A percentile compares a stretch with the other conserved stretches of the same genome.
Evolutionary conservation across 2,888 invertebrate species (phyloP).

Genomic region (Syrphus vitripennis): DNA sequence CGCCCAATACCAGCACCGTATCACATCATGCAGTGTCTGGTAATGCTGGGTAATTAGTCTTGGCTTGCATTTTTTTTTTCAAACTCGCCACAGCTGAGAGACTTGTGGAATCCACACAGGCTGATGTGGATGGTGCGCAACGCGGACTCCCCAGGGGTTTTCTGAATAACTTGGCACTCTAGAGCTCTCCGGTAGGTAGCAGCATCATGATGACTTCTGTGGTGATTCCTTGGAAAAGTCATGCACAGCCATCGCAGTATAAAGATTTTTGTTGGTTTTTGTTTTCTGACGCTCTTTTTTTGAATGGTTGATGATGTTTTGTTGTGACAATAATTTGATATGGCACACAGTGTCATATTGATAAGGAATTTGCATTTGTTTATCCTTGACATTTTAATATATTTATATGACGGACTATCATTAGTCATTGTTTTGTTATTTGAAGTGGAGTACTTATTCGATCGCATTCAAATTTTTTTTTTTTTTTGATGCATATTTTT

Average conservation of each 20-base stretch:
- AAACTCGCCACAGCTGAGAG: slow-evolving; percentile 9
- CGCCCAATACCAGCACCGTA: background rate
- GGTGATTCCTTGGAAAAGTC: slow-evolving; percentile 53
- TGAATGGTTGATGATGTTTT: background rate
- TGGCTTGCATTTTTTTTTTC: slow-evolving; percentile 49
- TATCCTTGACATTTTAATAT: slow-evolving; percentile 49
- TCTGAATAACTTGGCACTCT: slow-evolving; percentile 39
- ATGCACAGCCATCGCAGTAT: slow-evolving; percentile 43
- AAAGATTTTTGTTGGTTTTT: background rate
- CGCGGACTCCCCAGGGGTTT: slow-evolving; percentile 66
- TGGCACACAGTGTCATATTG: slow-evolving; percentile 37
- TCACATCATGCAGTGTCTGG: slow-evolving; percentile 39
- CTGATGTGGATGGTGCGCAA: background rate
- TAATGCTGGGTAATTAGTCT: slow-evolving; percentile 67
- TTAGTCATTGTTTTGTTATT: background rate
- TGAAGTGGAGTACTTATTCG: background rate
- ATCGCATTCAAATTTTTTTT: background rate
- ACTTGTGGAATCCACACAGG: slow-evolving; percentile 10
- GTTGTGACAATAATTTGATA: slow-evolving; percentile 57
- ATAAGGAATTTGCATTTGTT: slow-evolving; percentile 50
- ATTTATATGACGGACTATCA: background rate
- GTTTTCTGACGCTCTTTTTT: background rate
- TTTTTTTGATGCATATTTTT: slow-evolving; percentile 7
- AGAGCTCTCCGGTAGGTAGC: slow-evolving; percentile 49
- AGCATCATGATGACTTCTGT: slow-evolving; percentile 29